Evolutionary conservation across 2,113 vertebrate genomes (phyloP), one percentile per base, ranked within the genome.

Genomic region (Merops nubicus): DNA sequence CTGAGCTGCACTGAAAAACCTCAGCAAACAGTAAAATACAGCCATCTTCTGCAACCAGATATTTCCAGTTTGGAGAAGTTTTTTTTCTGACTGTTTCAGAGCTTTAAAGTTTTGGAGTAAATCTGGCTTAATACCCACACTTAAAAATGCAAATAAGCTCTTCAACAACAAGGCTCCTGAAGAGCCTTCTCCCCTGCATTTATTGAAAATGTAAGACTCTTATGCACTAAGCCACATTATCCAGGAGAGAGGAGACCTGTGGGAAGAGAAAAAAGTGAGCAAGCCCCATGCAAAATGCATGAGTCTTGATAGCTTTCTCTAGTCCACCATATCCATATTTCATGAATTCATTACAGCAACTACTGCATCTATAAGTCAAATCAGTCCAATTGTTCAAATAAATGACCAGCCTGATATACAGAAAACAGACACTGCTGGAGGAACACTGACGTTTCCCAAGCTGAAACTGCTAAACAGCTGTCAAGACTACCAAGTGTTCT

Each of bases 241-340:
- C 59, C 50, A 91, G 45, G 57, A 90, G 54, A n/a, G 63, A 80
- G 28, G 11, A 90, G 36, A 90, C 73, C 54, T 74, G 16, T 25
- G 19, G 31, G 72, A 92, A 69, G 68, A 86, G n/a, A 60, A 91
- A 72, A 57, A 89, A 67, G 64, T 60, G 51, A 90, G 48, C 0
- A 0, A 91, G 62, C 9, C 12, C 80, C 62, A 96, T 94, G 51
- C 56, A 96, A 96, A 93, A 97, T 93, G 43, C 38, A 85, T 97
- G 85, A 89, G 53, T 34, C 90, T 83, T 94, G 85, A 91, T 94
- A 72, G 92, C 84, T 96, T 93, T 76, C 78, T 79, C 85, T 76
- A 60, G 92, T 88, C 92, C 88, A 89, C 57, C 48, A 68, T 40
- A 82, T 85, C 62, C 90, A 90, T 91, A 93, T 93, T 95, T 97